Evolutionary conservation across 1,140 invertebrate species (phyloP).

Genomic region (Hylaeus volcanicus): DNA sequence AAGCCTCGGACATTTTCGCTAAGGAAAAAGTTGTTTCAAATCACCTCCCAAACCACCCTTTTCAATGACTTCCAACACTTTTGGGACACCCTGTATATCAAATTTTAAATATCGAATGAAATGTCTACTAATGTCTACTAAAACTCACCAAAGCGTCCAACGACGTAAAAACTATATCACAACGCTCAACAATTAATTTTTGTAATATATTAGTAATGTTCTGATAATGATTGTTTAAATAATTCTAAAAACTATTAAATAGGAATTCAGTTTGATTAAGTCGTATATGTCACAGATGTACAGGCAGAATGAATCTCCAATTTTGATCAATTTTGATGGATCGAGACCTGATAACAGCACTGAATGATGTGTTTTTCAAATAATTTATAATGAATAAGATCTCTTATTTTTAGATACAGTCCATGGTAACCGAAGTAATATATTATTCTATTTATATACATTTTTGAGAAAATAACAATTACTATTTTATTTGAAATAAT

Average conservation of each 20-base stretch:
- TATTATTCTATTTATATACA: no score
- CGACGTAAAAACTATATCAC: neutral
- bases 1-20: no score
- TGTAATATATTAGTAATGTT: neutral
- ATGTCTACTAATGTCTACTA: no score
- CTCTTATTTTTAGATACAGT: no score
- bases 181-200: neutral
- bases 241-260: neutral
- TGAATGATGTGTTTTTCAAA: no score
- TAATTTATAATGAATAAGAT: no score
- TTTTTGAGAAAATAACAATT: no score
- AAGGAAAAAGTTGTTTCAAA: no score
- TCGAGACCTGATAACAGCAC: neutral
- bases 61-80: no score
- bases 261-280: slow-evolving; percentile 14
- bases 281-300: neutral
- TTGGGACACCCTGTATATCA: neutral
- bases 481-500: no score
- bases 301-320: neutral
- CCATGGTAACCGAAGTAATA: no score
- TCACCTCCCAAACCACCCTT: no score
- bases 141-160: neutral
- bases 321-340: neutral
- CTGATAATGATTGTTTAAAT: neutral
- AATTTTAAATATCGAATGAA: slow-evolving; percentile 12